Evolutionary conservation across 2,888 invertebrate genomes (phyloP), one percentile per base, ranked within the genome.

Genomic region (Athalia cordata): DNA sequence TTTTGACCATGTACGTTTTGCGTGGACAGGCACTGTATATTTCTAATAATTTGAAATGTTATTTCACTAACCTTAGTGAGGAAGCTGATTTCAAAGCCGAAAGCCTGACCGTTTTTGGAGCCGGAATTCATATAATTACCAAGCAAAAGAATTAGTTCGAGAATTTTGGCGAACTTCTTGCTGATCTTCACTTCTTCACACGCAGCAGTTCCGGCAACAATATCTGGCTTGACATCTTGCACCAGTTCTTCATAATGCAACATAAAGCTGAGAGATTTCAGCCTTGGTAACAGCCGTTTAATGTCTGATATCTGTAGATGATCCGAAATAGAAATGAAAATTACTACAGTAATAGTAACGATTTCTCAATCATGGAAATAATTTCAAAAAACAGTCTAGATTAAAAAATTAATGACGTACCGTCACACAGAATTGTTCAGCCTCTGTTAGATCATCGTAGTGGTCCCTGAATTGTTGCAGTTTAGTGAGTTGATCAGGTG

Each of bases 61-160:
- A 5, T 75, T n/a, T 15, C 65, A 84, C 87, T 83, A 88, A 97
- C 96, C 93, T 99, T 99, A 0, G 98, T 96, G 8, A 99, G 92
- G 88, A 96, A 99, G 88, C 95, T 98, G 85, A 99, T 97, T 90
- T 99, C 99, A 90, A 99, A 99, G 0, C 98, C 99, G 85, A 96
- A 96, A 0, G 98, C 97, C 82, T 96, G 96, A 0, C 96, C 98
- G 87, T 98, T 98, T 86, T 95, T 95, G 6, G 98, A 97, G 0
- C 98, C 98, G 0, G 97, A 94, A 90, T 99, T 99, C 96, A 99
- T 97, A 87, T 97, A 98, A 91, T 99, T 99, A 4, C 99, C 99
- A 43, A 99, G 92, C 9, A 98, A 90, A 0, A 99, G 92, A 80
- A 99, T 93, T 0, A 99, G 91, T 89, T 99, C 97, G 11, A 99